Conservation (phyloP, 2,797 vertebrate species). For the Manis pentadactyla region DNA sequence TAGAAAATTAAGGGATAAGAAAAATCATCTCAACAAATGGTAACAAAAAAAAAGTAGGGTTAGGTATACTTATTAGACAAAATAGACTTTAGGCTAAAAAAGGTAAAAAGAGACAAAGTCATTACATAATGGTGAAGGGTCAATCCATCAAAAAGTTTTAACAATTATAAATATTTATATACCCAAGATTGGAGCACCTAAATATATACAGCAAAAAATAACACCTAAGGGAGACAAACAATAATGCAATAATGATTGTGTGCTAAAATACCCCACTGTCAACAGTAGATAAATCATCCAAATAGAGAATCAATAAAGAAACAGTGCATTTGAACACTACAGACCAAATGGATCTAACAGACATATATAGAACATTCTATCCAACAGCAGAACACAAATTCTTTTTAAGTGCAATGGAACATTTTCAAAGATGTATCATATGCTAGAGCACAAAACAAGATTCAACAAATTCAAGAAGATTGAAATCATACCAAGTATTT, state of each 20-base stretch:
- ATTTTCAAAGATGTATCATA: not conserved
- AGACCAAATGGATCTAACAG: not conserved
- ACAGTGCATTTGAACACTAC: not conserved
- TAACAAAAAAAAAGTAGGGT: no score
- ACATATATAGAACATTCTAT: not conserved
- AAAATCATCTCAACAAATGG: no score
- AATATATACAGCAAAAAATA: not conserved
- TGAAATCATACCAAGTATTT: not conserved
- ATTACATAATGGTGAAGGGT: no score
- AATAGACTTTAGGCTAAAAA: no score
- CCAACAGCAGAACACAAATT: not conserved
- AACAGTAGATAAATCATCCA: not conserved
- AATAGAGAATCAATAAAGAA: not conserved
- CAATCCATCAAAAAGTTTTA: no score
- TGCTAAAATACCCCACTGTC: not conserved
- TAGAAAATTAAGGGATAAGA: no score
- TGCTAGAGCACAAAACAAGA: not conserved
- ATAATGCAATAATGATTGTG: not conserved
- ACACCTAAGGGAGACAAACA: not conserved
- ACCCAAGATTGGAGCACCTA: not conserved
- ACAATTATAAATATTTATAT: no score
- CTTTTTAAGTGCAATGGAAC: not conserved
- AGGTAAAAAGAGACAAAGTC: no score
- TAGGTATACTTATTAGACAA: no score
- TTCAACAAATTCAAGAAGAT: not conserved